phyloP scores from a whole-genome alignment of 1,140 invertebrate genomes.

The Branchinecta lynchi region DNA sequence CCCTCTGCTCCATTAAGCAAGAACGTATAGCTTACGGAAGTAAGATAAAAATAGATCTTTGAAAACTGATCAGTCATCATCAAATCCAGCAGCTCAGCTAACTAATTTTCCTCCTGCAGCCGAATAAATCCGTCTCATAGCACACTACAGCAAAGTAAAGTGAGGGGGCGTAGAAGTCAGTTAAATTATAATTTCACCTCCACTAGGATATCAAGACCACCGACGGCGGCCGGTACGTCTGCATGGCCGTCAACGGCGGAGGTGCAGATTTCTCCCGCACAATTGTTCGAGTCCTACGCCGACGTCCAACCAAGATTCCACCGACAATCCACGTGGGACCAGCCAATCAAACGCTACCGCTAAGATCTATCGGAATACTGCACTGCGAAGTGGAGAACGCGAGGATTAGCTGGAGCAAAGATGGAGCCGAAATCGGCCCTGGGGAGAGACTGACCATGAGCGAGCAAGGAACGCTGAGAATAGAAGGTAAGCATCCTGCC shows the following conservation, averaged over 20 bases:
- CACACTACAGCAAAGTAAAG: too few relatives aligned
- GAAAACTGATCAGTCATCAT: too few relatives aligned
- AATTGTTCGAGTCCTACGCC: conserved; percentile 43
- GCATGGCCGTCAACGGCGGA: conserved; percentile 62
- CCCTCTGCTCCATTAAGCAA: too few relatives aligned
- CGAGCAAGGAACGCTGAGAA: conserved; percentile 53
- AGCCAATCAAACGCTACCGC: conserved; percentile 69
- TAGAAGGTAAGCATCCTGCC: conserved; percentile 44
- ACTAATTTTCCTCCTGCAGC: too few relatives aligned
- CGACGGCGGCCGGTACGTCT: conserved; percentile 42
- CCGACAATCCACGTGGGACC: conserved; percentile 81
- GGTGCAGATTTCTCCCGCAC: conserved; percentile 58
- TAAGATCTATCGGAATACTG: conserved; percentile 58
- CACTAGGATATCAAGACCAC: conserved; percentile 30
- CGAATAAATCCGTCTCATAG: too few relatives aligned
- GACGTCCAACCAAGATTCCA: conserved; percentile 37
- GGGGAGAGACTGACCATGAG: conserved; percentile 39
- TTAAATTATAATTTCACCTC: too few relatives aligned
- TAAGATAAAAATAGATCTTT: too few relatives aligned
- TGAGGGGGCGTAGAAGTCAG: too few relatives aligned
- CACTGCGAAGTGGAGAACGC: conserved; percentile 59
- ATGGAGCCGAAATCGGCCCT: conserved; percentile 39
- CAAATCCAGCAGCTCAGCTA: too few relatives aligned
- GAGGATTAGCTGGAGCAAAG: conserved; percentile 62
- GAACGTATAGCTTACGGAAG: too few relatives aligned